Evolutionary conservation across 2,797 vertebrate species (phyloP).

Genomic region (Heterohyrax brucei): DNA sequence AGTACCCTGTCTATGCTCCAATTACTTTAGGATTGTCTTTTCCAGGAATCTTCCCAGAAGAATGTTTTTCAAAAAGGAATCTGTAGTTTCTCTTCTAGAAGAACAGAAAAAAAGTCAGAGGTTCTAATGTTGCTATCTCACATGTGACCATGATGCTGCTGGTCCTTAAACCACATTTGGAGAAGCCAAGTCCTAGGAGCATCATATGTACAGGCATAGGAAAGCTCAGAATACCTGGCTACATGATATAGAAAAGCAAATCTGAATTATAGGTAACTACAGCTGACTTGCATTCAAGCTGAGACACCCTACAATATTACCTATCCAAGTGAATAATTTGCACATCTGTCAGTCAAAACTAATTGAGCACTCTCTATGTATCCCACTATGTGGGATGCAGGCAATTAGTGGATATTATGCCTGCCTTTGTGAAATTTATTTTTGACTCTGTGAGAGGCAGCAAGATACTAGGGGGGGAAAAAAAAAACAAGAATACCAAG

Average conservation of each 20-base stretch:
- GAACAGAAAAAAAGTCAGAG: not conserved
- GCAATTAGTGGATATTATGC: constrained; percentile 75
- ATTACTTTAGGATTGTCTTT: not conserved
- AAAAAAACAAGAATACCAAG: constrained; percentile 58
- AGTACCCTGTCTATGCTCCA: not conserved
- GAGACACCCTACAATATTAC: constrained; percentile 48
- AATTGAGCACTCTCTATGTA: constrained; percentile 56
- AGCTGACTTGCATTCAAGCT: constrained; percentile 54
- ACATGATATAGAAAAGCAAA: constrained; percentile 44
- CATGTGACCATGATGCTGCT: not conserved
- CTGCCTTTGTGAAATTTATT: constrained; percentile 75
- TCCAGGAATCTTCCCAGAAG: not conserved
- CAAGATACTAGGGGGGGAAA: constrained; percentile 12
- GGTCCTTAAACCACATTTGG: not conserved
- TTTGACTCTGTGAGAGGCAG: constrained; percentile 72
- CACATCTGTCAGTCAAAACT: constrained; percentile 71
- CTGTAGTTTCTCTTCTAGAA: constrained; percentile 18
- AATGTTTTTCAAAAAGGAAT: not conserved
- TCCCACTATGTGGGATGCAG: constrained; percentile 58
- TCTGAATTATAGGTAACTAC: constrained; percentile 46
- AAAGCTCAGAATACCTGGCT: not conserved
- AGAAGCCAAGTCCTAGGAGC: not conserved
- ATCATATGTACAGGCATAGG: not conserved
- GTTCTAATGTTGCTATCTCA: not conserved
- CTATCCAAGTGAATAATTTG: constrained; percentile 37